Evolutionary conservation across 2,888 invertebrate genomes (phyloP).

Genomic region (Griposia aprilina): DNA sequence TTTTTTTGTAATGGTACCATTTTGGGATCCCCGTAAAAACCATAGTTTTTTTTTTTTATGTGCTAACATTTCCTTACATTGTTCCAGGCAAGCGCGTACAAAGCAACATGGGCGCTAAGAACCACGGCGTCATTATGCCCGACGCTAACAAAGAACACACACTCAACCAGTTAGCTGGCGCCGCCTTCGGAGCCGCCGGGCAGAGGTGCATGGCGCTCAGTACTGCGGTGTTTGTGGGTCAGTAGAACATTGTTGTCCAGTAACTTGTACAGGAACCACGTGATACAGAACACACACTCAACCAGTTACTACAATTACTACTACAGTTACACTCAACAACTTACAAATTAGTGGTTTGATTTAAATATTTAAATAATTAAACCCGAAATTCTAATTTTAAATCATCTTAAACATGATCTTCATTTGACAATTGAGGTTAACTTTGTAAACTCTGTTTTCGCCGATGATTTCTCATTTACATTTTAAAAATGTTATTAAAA

Average conservation of each 20-base stretch:
- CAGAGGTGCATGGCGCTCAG: constrained; percentile 99
- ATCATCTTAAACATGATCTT: not conserved
- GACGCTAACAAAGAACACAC: constrained; percentile 99
- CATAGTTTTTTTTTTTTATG: not conserved
- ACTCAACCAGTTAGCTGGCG: constrained; percentile 97
- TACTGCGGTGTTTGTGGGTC: constrained; percentile 97
- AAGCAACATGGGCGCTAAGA: constrained; percentile 99
- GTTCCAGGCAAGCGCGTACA: constrained; percentile 95
- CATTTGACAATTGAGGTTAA: not conserved
- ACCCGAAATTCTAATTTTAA: not conserved
- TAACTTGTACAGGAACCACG: not conserved
- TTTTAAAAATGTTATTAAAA: not conserved
- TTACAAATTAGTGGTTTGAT: not conserved
- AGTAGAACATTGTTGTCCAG: constrained; percentile 52
- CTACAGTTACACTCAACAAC: no score
- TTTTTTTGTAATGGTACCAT: not conserved
- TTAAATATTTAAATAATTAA: not conserved
- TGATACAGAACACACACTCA: no score
- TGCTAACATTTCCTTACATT: constrained; percentile 2
- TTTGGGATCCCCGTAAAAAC: not conserved
- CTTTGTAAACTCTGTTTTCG: not conserved
- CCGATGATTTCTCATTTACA: not conserved
- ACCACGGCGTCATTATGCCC: constrained; percentile 98
- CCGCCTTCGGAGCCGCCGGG: constrained; percentile 99
- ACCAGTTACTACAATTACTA: no score